phyloP scores from a whole-genome alignment of 2,888 invertebrate species.

The Megaustenia siamemsis region DNA sequence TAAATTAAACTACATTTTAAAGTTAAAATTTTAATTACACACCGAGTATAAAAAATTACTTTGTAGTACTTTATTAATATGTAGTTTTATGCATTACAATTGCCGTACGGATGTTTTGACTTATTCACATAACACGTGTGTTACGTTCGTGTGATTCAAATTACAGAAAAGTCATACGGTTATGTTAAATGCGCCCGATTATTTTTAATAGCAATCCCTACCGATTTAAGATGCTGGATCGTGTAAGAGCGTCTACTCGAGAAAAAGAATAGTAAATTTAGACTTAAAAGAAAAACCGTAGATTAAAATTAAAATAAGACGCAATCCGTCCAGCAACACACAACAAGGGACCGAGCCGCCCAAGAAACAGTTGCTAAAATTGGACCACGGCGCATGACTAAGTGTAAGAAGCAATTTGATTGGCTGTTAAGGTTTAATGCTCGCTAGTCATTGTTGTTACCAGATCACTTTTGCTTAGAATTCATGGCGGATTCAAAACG shows the following conservation, averaged over 20 bases:
- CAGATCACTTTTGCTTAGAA: conserved; percentile 75
- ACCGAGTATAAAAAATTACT: background rate
- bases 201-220: background rate
- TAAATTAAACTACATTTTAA: too few species aligned
- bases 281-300: background rate
- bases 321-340: conserved; percentile 39
- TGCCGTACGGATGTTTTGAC: conserved; percentile 32
- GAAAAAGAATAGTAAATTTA: background rate
- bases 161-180: background rate
- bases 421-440: conserved; percentile 71
- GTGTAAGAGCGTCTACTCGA: background rate
- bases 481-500: conserved; percentile 79
- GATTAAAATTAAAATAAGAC: background rate
- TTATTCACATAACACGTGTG: conserved; percentile 34
- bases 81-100: background rate
- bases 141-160: background rate
- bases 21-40: too few species aligned
- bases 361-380: conserved; percentile 56
- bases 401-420: conserved; percentile 72
- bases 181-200: background rate
- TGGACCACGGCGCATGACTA: conserved; percentile 61
- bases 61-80: too few species aligned
- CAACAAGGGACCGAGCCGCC: conserved; percentile 45
- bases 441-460: conserved; percentile 76
- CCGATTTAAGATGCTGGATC: background rate